A percentile compares a stretch with the other conserved stretches of the same genome.
phyloP scores from a whole-genome alignment of 2,888 invertebrate genomes.

The Sisyra terminalis region DNA sequence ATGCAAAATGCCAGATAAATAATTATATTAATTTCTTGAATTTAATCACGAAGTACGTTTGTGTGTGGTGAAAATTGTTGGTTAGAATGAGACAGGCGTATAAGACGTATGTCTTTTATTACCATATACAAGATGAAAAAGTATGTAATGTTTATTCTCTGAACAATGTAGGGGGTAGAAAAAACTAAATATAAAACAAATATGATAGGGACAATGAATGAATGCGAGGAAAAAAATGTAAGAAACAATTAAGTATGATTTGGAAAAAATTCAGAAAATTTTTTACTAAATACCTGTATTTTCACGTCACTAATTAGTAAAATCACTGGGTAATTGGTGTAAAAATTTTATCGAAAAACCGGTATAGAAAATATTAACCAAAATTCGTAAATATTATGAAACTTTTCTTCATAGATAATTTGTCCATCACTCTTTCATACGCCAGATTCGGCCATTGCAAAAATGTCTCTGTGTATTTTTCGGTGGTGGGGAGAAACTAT shows the following conservation, averaged over 20 bases:
- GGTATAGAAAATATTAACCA: too few relatives aligned
- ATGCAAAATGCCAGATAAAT: slow-evolving; percentile 25
- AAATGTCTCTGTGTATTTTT: slow-evolving; percentile 7
- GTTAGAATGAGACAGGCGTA: slow-evolving; percentile 17
- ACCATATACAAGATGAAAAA: slow-evolving; percentile 19
- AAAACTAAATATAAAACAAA: background rate
- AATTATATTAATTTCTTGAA: slow-evolving; percentile 22
- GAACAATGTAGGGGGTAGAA: slow-evolving; percentile 9
- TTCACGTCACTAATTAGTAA: too few relatives aligned
- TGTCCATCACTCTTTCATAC: too few relatives aligned
- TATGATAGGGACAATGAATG: background rate
- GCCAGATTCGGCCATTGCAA: slow-evolving; percentile 7
- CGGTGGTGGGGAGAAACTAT: slow-evolving; percentile 5
- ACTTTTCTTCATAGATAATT: too few relatives aligned
- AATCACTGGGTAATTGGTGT: too few relatives aligned
- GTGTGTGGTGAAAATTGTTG: slow-evolving; percentile 10
- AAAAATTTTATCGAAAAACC: too few relatives aligned
- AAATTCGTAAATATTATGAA: too few relatives aligned
- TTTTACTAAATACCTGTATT: background rate
- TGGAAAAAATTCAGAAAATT: background rate
- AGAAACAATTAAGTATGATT: background rate
- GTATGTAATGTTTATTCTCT: slow-evolving; percentile 11
- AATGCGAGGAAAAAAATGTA: background rate
- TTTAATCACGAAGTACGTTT: slow-evolving; percentile 9
- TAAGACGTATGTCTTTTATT: slow-evolving; percentile 21